Percentiles rank a stretch among this genome's conserved stretches.
phyloP scores from a whole-genome alignment of 2,113 vertebrate genomes.

The Bubo scandiacus region DNA sequence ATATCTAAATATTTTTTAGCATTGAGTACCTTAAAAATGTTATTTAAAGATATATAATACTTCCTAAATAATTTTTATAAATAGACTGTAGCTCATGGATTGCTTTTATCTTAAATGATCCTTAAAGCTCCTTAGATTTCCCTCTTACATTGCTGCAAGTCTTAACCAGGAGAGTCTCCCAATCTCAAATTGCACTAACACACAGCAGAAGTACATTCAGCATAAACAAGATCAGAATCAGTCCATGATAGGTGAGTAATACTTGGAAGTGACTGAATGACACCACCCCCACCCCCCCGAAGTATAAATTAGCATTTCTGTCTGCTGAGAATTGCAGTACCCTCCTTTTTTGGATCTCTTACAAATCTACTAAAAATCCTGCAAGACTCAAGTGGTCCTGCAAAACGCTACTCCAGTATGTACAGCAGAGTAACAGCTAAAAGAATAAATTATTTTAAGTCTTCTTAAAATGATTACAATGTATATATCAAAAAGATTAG shows the following conservation, averaged over 20 bases:
- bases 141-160: neutral
- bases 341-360: neutral
- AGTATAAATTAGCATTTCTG: neutral
- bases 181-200: neutral
- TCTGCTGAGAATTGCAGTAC: neutral
- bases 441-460: neutral
- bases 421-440: neutral
- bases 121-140: neutral
- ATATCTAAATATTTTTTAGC: neutral
- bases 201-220: neutral
- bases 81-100: neutral
- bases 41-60: neutral
- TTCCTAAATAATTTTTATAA: neutral
- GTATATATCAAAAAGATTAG: neutral
- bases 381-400: neutral
- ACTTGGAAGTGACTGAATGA: neutral
- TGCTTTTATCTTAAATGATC: neutral
- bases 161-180: neutral
- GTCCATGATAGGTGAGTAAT: neutral
- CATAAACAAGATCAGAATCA: neutral
- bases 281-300: neutral
- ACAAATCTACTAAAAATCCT: neutral
- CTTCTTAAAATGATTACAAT: neutral
- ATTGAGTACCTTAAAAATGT: neutral
- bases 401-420: neutral